Percentiles rank a stretch among this genome's conserved stretches.
These are phyloP conservation scores for Aricia artaxerxes DNA, from an alignment of 2,888 invertebrate species.

Conservation along the genomic window DNA sequence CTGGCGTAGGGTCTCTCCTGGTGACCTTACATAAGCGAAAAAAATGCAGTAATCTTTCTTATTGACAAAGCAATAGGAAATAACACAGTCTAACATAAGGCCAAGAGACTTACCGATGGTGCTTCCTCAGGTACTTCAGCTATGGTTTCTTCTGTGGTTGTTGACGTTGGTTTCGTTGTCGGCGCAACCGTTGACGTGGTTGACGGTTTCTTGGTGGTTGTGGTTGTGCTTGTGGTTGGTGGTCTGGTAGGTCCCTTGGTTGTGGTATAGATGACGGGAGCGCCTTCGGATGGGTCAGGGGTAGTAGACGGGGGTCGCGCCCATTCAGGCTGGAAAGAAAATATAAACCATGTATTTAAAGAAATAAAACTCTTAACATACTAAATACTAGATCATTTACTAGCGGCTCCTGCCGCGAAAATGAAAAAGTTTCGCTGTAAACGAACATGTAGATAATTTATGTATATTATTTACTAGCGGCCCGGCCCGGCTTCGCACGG, in stretches of 20 bases:
- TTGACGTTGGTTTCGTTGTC: constrained; percentile 20
- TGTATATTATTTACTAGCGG: no score
- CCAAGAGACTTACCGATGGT: constrained; percentile 43
- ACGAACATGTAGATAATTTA: no score
- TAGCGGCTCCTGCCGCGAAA: no score
- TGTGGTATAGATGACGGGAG: constrained; percentile 52
- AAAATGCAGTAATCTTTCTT: no score
- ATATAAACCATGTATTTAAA: not conserved
- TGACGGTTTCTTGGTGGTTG: constrained; percentile 43
- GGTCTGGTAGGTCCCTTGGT: constrained; percentile 50
- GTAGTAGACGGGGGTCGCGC: constrained; percentile 88
- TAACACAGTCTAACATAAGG: no score
- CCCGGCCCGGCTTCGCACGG: no score
- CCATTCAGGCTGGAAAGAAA: constrained; percentile 86
- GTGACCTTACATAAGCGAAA: no score
- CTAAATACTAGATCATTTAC: no score
- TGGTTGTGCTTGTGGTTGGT: constrained; percentile 43
- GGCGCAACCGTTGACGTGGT: constrained; percentile 34
- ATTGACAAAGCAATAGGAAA: no score
- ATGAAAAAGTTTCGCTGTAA: no score
- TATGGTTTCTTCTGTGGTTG: constrained; percentile 34
- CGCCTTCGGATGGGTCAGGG: constrained; percentile 74
- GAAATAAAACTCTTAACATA: no score
- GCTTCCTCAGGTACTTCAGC: constrained; percentile 46
- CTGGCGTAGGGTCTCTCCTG: no score